These are phyloP conservation scores for Myopa tessellatipennis DNA, from an alignment of 2,888 invertebrate species.

Conservation along the genomic window DNA sequence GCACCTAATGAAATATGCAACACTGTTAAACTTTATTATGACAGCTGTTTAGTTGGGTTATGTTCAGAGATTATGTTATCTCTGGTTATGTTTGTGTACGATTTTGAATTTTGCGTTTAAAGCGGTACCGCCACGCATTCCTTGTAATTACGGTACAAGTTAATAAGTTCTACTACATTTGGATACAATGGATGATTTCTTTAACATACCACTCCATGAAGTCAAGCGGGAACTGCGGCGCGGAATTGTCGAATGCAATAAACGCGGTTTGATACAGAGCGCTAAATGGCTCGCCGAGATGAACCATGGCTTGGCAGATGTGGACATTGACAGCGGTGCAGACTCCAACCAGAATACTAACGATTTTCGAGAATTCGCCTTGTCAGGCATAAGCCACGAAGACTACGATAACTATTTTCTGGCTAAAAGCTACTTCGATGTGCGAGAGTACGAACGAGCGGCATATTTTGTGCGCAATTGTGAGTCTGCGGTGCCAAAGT, in stretches of 20 bases:
- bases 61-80: too few relatives aligned
- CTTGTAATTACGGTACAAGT: neutral
- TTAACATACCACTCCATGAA: slow-evolving; percentile 71
- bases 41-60: slow-evolving; percentile 27
- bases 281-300: slow-evolving; percentile 92
- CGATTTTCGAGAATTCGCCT: slow-evolving; percentile 47
- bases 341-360: neutral
- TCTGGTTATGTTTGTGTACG: slow-evolving; percentile 24
- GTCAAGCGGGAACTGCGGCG: slow-evolving; percentile 75
- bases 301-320: slow-evolving; percentile 79
- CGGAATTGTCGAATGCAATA: slow-evolving; percentile 79
- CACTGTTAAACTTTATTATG: neutral
- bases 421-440: slow-evolving; percentile 89
- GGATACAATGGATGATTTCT: slow-evolving; percentile 58
- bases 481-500: slow-evolving; percentile 78
- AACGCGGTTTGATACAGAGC: slow-evolving; percentile 82
- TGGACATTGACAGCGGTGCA: slow-evolving; percentile 66
- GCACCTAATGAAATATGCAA: neutral
- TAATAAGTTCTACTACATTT: neutral
- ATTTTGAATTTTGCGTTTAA: slow-evolving; percentile 16
- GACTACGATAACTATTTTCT: slow-evolving; percentile 78
- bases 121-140: neutral
- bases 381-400: slow-evolving; percentile 68
- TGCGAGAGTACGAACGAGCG: slow-evolving; percentile 89
- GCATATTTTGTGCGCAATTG: slow-evolving; percentile 83